Evolutionary conservation across 2,797 vertebrate genomes (phyloP).

Genomic region (Rhynchotus rufescens): DNA sequence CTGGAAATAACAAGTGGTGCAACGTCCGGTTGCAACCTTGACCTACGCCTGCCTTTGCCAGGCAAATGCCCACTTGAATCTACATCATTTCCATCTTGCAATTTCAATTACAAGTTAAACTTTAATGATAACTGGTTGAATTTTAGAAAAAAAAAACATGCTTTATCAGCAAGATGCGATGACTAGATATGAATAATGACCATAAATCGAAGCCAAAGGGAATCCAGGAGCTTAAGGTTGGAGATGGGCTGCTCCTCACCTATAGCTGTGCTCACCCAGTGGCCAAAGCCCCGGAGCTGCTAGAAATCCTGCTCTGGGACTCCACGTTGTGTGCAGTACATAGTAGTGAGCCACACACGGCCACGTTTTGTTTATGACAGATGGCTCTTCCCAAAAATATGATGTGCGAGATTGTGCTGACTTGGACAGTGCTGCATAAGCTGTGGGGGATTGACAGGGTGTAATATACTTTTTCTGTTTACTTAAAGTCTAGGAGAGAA

Average conservation of each 20-base stretch:
- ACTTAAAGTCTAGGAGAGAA: slow-evolving; percentile 71
- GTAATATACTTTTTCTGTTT: slow-evolving; percentile 71
- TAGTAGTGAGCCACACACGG: slow-evolving; percentile 42
- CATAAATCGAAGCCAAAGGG: not conserved
- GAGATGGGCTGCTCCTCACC: not conserved
- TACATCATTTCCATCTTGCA: not conserved
- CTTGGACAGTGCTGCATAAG: slow-evolving; percentile 70
- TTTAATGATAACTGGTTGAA: not conserved
- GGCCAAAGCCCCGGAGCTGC: not conserved
- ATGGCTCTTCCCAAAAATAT: slow-evolving; percentile 70
- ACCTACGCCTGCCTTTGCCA: not conserved
- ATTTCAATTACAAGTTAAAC: not conserved
- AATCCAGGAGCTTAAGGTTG: not conserved
- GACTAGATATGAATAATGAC: not conserved
- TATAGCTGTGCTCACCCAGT: not conserved
- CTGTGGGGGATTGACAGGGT: slow-evolving; percentile 70
- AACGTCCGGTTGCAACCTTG: not conserved
- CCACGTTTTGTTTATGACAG: slow-evolving; percentile 62
- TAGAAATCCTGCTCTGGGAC: not conserved
- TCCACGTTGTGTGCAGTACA: slow-evolving; percentile 23
- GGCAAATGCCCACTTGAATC: not conserved
- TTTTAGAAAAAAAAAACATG: not conserved
- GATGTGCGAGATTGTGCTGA: slow-evolving; percentile 62
- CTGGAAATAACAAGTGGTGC: not conserved
- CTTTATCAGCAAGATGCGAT: not conserved